Percentiles rank a stretch among this genome's conserved stretches.
These are phyloP conservation scores for Crypturellus undulatus DNA, from an alignment of 2,113 vertebrate genomes.

Conservation along the genomic window DNA sequence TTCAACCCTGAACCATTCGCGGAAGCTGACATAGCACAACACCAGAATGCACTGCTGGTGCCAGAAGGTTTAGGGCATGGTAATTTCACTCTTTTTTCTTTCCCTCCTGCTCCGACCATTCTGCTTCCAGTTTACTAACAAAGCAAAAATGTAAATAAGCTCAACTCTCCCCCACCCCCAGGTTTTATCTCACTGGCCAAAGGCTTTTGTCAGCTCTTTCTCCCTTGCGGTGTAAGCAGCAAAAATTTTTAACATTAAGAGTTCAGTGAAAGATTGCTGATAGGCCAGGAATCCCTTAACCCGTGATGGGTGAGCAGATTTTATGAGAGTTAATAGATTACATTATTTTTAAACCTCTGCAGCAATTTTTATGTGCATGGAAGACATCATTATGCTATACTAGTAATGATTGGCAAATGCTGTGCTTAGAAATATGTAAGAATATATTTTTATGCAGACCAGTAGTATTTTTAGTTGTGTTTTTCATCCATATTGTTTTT, in stretches of 20 bases:
- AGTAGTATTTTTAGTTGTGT: neutral
- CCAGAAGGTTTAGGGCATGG: conserved; percentile 68
- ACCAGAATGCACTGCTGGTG: conserved; percentile 54
- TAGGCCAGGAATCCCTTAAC: conserved; percentile 45
- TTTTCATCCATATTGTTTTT: neutral
- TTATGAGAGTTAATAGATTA: neutral
- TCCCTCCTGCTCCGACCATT: conserved; percentile 50
- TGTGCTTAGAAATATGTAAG: neutral
- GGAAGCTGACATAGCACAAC: conserved; percentile 72
- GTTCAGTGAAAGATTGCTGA: conserved; percentile 22
- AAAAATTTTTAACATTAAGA: conserved; percentile 64
- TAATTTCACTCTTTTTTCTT: conserved; percentile 62
- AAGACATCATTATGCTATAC: neutral
- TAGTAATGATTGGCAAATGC: neutral
- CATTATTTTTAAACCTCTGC: neutral
- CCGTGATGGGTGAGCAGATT: neutral
- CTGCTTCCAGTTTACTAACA: conserved; percentile 73
- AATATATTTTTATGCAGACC: neutral
- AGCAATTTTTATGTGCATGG: neutral
- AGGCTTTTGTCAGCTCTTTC: conserved; percentile 78
- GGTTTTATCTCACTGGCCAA: conserved; percentile 67
- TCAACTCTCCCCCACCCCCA: conserved; percentile 21
- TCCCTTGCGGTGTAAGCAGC: conserved; percentile 59
- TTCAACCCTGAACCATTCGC: conserved; percentile 27
- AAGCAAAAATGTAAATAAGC: conserved; percentile 83